These are phyloP conservation scores for Aphelinus atriplicis DNA, from an alignment of 1,140 invertebrate genomes.

Conservation along the genomic window DNA sequence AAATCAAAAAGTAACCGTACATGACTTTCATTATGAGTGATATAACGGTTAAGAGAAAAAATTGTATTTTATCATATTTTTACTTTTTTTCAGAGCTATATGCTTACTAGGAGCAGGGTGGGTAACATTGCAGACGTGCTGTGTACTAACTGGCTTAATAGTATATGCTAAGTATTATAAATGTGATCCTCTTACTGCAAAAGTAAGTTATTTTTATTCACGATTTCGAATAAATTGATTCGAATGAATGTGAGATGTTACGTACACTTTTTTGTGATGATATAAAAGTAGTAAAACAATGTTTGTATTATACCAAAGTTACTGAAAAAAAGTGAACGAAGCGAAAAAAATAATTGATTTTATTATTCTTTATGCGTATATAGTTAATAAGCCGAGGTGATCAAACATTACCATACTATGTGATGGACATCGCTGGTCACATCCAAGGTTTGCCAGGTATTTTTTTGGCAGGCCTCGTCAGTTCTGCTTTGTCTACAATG, in stretches of 20 bases:
- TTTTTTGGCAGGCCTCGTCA: conserved; percentile 78
- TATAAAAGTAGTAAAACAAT: too few relatives aligned
- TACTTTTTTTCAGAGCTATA: conserved; percentile 48
- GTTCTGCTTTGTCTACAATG: conserved; percentile 72
- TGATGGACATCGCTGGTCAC: conserved; percentile 69
- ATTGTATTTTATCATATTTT: background rate
- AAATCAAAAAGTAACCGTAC: conserved; percentile 35
- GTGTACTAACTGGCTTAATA: conserved; percentile 65
- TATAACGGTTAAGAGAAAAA: too few relatives aligned
- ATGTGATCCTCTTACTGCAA: conserved; percentile 70
- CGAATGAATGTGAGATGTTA: too few relatives aligned
- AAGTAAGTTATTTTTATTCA: conserved; percentile 40
- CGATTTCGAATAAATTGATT: too few relatives aligned
- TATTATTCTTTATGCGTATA: background rate
- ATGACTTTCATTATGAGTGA: background rate
- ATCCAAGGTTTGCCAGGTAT: conserved; percentile 73
- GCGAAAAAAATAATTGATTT: background rate
- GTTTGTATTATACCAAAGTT: too few relatives aligned
- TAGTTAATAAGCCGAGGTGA: conserved; percentile 56
- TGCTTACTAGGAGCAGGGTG: conserved; percentile 57
- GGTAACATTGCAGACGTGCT: conserved; percentile 54
- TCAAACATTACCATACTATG: conserved; percentile 70
- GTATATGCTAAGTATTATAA: conserved; percentile 71
- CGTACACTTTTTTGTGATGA: too few relatives aligned
- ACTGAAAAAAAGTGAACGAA: too few relatives aligned